These are phyloP conservation scores for Cephus pygmeus DNA, from an alignment of 2,888 invertebrate species.

Conservation along the genomic window DNA sequence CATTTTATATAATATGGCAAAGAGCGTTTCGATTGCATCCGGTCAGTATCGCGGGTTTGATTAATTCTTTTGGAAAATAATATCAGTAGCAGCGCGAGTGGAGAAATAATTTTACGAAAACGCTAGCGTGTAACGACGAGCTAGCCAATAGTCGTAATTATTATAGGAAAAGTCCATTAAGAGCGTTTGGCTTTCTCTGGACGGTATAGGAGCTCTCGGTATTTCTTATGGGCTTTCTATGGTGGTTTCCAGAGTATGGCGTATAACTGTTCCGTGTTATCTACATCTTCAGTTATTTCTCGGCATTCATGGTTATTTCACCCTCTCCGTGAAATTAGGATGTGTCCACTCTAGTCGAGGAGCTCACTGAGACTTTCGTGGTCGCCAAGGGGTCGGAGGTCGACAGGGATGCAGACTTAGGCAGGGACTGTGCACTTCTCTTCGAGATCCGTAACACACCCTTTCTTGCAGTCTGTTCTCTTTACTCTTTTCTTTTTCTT, in stretches of 20 bases:
- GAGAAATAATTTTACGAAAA: neutral
- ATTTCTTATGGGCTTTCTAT: neutral
- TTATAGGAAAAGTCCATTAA: neutral
- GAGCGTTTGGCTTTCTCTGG: neutral
- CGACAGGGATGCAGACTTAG: constrained; percentile 6
- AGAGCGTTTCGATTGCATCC: neutral
- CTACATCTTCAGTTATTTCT: constrained; percentile 8
- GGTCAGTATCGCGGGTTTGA: neutral
- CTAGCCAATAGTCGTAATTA: neutral
- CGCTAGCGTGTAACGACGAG: neutral
- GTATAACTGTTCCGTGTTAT: neutral
- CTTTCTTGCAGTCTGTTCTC: neutral
- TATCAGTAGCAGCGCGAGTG: neutral
- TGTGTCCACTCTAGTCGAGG: constrained; percentile 17
- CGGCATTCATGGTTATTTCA: constrained; percentile 14
- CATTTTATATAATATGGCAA: neutral
- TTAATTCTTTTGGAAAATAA: neutral
- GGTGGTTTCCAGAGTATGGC: neutral
- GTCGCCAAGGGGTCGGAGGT: neutral
- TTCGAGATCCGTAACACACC: constrained; percentile 28
- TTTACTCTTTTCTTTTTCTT: neutral
- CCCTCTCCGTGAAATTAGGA: constrained; percentile 25
- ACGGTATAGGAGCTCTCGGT: neutral
- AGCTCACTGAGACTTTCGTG: neutral
- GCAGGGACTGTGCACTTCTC: constrained; percentile 31